Evolutionary conservation across 2,113 vertebrate species (phyloP).

Genomic region (Spea multiplicata): DNA sequence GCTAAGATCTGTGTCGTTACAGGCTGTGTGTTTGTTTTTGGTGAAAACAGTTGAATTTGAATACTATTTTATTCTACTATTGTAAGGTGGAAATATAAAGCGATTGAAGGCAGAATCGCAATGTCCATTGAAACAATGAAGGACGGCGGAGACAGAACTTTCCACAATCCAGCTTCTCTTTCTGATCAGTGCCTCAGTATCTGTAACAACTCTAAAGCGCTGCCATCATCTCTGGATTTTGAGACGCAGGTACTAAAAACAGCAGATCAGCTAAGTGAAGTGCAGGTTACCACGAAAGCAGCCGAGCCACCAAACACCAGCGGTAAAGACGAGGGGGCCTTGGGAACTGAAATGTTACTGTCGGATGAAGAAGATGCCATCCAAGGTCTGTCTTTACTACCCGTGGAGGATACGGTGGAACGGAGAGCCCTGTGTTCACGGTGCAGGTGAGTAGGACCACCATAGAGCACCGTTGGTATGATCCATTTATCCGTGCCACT

Average conservation of each 20-base stretch:
- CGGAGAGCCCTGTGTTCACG: slow-evolving; percentile 10
- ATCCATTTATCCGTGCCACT: too few species aligned
- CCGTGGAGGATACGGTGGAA: slow-evolving; percentile 2
- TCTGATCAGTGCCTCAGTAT: background rate
- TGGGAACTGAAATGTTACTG: background rate
- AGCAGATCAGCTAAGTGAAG: background rate
- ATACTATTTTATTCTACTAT: too few species aligned
- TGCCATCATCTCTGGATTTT: background rate
- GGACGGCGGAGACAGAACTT: background rate
- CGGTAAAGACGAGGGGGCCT: background rate
- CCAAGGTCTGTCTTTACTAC: slow-evolving; percentile 17
- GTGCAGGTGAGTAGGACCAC: slow-evolving; percentile 31
- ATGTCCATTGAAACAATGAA: background rate
- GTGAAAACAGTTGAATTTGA: too few species aligned
- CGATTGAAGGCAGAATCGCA: too few species aligned
- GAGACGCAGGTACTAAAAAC: background rate
- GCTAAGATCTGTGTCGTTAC: too few species aligned
- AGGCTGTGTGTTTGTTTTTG: too few species aligned
- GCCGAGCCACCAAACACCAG: background rate
- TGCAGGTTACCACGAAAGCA: background rate
- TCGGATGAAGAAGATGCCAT: slow-evolving; percentile 38
- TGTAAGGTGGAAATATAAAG: too few species aligned
- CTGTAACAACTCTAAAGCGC: background rate
- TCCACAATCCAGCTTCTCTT: background rate
- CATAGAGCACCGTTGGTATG: too few species aligned